Evolutionary conservation across 2,113 vertebrate genomes (phyloP).

Genomic region (Lophochroa leadbeateri): DNA sequence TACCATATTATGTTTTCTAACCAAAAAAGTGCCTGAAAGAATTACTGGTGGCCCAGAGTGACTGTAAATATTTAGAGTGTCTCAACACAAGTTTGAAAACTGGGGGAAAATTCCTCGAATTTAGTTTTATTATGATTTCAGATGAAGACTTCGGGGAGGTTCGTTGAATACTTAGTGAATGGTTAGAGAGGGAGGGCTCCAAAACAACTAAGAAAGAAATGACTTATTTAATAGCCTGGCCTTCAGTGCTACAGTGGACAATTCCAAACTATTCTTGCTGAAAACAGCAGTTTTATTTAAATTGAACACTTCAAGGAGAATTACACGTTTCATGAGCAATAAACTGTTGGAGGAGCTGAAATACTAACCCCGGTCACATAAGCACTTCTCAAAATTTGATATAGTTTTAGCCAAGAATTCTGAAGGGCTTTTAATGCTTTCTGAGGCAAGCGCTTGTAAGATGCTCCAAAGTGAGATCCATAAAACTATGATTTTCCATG

Average conservation of each 20-base stretch:
- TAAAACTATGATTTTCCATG: neutral
- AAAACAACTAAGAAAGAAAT: neutral
- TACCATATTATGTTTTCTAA: slow-evolving; percentile 8
- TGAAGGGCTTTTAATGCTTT: neutral
- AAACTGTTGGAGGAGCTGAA: neutral
- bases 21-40: neutral
- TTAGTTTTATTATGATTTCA: neutral
- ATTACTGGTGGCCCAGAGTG: neutral
- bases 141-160: neutral
- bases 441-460: neutral
- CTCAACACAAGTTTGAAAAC: neutral
- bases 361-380: neutral
- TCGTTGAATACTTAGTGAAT: neutral
- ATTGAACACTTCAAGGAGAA: neutral
- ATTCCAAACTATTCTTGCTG: neutral
- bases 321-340: neutral
- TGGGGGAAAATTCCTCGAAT: neutral
- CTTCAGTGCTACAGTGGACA: neutral
- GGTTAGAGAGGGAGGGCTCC: neutral
- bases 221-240: neutral
- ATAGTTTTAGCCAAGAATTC: neutral
- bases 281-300: neutral
- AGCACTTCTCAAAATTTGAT: neutral
- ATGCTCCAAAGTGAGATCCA: neutral
- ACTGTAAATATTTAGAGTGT: neutral